These are phyloP conservation scores for Drosophila peninsularis DNA, from an alignment of 2,888 invertebrate genomes.

Conservation along the genomic window DNA sequence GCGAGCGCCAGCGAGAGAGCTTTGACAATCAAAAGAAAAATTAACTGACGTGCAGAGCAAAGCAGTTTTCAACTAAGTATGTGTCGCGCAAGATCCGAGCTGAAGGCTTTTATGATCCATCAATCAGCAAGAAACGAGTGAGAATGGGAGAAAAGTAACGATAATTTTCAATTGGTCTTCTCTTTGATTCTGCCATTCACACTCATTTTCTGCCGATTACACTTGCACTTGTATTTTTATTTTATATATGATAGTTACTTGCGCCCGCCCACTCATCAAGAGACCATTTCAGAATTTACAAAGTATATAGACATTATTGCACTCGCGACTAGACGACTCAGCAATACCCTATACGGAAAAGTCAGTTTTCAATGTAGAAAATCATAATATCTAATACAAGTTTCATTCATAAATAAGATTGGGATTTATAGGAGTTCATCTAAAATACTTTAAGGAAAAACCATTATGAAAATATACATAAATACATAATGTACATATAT, in stretches of 20 bases:
- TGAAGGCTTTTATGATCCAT: constrained; percentile 34
- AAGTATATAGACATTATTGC: background rate
- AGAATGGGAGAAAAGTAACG: constrained; percentile 23
- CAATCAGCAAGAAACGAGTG: constrained; percentile 40
- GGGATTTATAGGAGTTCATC: background rate
- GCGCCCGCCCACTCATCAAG: constrained; percentile 20
- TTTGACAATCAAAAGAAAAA: constrained; percentile 37
- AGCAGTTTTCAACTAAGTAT: constrained; percentile 32
- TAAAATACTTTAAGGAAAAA: background rate
- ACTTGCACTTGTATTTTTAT: constrained; percentile 30
- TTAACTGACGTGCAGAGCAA: constrained; percentile 21
- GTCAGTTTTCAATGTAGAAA: background rate
- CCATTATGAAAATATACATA: background rate
- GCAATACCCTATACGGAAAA: constrained; percentile 1
- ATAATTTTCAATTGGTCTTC: constrained; percentile 32
- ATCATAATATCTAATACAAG: background rate
- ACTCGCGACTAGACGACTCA: background rate
- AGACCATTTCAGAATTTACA: constrained; percentile 8
- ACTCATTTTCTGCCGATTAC: constrained; percentile 26
- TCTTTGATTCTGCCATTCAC: constrained; percentile 21
- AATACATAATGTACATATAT: background rate
- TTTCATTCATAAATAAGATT: background rate
- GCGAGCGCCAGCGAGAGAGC: constrained; percentile 34
- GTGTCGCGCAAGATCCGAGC: constrained; percentile 32
- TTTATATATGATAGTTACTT: constrained; percentile 23